A percentile compares a stretch with the other conserved stretches of the same genome.
Conservation (phyloP, 2,797 vertebrate species). For the Luscinia luscinia region DNA sequence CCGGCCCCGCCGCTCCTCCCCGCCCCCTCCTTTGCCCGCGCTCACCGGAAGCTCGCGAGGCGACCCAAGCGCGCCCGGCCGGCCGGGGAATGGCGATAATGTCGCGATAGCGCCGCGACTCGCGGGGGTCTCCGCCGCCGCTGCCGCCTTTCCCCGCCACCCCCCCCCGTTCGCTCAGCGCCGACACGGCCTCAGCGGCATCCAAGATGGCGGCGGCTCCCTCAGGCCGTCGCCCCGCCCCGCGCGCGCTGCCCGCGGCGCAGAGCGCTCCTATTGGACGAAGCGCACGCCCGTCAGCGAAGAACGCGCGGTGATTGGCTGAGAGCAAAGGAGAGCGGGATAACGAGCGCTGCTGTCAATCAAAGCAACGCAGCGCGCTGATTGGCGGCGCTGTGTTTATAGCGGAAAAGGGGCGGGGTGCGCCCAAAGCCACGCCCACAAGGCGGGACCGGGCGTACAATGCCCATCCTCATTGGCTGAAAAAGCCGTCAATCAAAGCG, state of each 20-base stretch:
- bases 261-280: fast-evolving
- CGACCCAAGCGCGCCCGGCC: neutral
- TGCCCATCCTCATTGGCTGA: neutral
- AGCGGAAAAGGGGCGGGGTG: neutral
- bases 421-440: fast-evolving
- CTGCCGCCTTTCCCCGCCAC: neutral
- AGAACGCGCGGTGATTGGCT: fast-evolving
- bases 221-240: neutral
- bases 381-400: neutral
- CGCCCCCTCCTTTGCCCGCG: neutral
- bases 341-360: fast-evolving
- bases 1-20: too few species aligned
- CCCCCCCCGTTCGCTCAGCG: neutral
- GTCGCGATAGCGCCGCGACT: neutral
- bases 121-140: neutral
- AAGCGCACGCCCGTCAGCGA: fast-evolving
- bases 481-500: neutral
- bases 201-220: neutral
- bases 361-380: neutral
- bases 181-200: neutral
- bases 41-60: neutral
- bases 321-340: fast-evolving
- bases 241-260: too few species aligned
- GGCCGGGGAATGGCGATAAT: neutral
- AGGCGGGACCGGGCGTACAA: neutral